Evolutionary conservation across 2,797 vertebrate species (phyloP).

Genomic region (Periophthalmus magnuspinnatus): DNA sequence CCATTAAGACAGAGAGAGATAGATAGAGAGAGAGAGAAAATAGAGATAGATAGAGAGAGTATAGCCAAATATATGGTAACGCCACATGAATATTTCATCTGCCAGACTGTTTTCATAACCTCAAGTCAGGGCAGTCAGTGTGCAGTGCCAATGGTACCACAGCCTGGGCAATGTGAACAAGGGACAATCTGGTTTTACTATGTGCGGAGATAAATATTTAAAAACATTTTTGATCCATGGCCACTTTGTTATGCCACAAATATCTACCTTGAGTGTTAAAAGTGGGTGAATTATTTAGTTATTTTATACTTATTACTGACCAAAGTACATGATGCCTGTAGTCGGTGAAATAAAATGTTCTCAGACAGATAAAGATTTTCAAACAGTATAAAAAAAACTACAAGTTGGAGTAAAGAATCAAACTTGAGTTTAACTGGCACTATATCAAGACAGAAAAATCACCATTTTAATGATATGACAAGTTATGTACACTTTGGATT

Average conservation of each 20-base stretch:
- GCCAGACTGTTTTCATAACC: conserved; percentile 68
- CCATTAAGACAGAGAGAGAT: conserved; percentile 37
- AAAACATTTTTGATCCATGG: not conserved
- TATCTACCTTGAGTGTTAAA: not conserved
- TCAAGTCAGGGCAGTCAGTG: conserved; percentile 55
- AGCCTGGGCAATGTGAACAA: conserved; percentile 30
- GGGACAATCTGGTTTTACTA: conserved; percentile 5
- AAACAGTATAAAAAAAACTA: no score
- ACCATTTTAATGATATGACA: no score
- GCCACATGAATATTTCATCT: conserved; percentile 69
- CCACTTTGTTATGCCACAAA: not conserved
- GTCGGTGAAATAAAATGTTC: no score
- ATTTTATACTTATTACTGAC: no score
- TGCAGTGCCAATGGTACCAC: conserved; percentile 44
- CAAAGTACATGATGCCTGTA: no score
- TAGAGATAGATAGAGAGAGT: conserved; percentile 30
- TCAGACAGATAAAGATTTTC: no score
- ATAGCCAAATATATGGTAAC: conserved; percentile 62
- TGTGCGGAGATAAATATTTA: not conserved
- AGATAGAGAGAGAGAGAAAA: conserved; percentile 14
- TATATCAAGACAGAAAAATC: not conserved
- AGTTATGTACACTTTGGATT: no score
- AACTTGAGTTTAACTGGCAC: not conserved
- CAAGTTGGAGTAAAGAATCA: no score
- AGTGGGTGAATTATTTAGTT: no score